phyloP scores from a whole-genome alignment of 2,888 invertebrate species.

The Hemicrepidius hirtus region DNA sequence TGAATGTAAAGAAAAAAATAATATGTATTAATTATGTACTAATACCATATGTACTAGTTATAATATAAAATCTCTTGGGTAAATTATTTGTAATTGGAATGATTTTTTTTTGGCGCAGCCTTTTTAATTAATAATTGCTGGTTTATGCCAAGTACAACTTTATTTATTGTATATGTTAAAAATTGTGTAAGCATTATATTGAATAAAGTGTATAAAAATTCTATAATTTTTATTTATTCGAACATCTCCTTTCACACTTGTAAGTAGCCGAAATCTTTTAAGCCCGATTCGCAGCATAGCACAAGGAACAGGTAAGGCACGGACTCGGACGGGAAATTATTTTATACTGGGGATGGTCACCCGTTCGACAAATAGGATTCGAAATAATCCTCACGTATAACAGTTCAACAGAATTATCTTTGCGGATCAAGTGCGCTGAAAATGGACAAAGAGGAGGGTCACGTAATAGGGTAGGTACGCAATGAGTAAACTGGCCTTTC shows the following conservation, averaged over 20 bases:
- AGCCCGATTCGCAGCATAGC: too few species aligned
- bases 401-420: too few species aligned
- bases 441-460: too few species aligned
- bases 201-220: conserved; percentile 59
- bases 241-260: neutral
- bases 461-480: too few species aligned
- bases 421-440: too few species aligned
- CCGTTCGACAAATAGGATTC: too few species aligned
- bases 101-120: conserved; percentile 57
- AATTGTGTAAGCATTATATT: conserved; percentile 69
- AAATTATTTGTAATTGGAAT: conserved; percentile 60
- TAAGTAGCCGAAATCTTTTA: neutral
- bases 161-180: conserved; percentile 65
- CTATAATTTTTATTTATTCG: neutral
- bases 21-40: conserved; percentile 59
- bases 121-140: conserved; percentile 34
- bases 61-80: conserved; percentile 59
- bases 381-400: too few species aligned
- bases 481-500: too few species aligned
- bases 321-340: too few species aligned
- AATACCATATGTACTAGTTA: conserved; percentile 50
- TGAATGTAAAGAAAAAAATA: conserved; percentile 67
- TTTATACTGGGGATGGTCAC: too few species aligned
- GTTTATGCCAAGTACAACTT: conserved; percentile 54
- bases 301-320: too few species aligned